Percentiles rank a stretch among this genome's conserved stretches.
phyloP scores from a whole-genome alignment of 2,113 vertebrate species.

The Centropus bengalensis region DNA sequence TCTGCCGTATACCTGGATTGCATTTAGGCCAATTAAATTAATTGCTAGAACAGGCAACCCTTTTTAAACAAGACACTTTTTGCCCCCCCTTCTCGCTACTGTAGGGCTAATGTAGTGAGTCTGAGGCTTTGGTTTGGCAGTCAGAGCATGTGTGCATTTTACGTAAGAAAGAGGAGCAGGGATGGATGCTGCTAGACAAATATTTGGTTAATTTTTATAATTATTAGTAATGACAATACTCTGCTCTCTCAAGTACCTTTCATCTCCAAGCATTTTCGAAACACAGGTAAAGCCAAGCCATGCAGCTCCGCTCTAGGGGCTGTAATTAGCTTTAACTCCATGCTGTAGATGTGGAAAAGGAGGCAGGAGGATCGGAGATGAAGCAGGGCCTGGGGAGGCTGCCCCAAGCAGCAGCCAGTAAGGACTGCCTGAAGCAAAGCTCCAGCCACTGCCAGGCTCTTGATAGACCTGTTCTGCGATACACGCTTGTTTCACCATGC shows the following conservation, averaged over 20 bases:
- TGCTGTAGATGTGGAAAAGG: not conserved
- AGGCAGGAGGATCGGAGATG: not conserved
- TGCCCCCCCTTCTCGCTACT: constrained; percentile 9
- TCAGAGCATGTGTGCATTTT: constrained; percentile 4
- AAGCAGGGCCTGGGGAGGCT: fast-evolving
- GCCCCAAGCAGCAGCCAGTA: not conserved
- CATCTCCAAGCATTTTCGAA: not conserved
- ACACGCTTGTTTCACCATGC: not conserved
- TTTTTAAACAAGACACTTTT: constrained; percentile 34
- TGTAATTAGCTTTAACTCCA: constrained; percentile 31
- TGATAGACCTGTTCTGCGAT: not conserved
- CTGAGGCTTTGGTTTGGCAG: constrained; percentile 52
- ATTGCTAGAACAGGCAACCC: constrained; percentile 52
- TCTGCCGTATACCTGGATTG: constrained; percentile 26
- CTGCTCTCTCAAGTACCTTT: constrained; percentile 33
- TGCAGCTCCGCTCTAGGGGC: not conserved
- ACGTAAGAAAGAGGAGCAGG: constrained; percentile 3
- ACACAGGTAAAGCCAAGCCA: not conserved
- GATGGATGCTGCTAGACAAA: constrained; percentile 52
- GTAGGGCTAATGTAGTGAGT: constrained; percentile 51
- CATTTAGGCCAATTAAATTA: constrained; percentile 68
- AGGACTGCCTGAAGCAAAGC: not conserved
- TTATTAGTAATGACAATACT: constrained; percentile 61
- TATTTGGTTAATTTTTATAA: constrained; percentile 62
- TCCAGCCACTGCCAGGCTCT: not conserved